Evolutionary conservation across 2,113 vertebrate species (phyloP).

Genomic region (Rostratula benghalensis): DNA sequence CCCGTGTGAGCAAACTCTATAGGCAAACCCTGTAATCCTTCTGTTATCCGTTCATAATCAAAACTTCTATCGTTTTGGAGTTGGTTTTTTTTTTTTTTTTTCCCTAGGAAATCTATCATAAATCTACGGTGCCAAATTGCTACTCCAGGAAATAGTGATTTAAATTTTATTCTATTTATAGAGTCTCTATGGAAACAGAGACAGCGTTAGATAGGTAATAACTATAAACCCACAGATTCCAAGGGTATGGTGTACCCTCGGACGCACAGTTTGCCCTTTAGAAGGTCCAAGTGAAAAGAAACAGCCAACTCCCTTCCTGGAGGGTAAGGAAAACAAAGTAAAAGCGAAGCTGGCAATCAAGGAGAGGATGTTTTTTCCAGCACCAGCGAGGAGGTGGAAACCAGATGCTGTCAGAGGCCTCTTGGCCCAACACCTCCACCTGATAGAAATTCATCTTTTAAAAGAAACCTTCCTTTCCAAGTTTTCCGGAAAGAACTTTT

Average conservation of each 20-base stretch:
- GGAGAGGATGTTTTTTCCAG: not conserved
- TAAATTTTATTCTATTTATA: conserved; percentile 79
- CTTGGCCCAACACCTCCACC: not conserved
- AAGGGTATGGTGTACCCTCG: not conserved
- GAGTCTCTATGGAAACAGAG: conserved; percentile 82
- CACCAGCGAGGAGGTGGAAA: not conserved
- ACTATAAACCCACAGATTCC: conserved; percentile 57
- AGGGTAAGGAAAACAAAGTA: not conserved
- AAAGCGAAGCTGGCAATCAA: not conserved
- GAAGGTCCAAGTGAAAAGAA: too few relatives aligned
- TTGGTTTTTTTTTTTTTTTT: too few relatives aligned
- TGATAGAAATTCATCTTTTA: not conserved
- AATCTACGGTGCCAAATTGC: not conserved
- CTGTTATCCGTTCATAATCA: not conserved
- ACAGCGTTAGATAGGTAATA: conserved; percentile 54
- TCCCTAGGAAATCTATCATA: not conserved
- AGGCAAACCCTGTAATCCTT: not conserved
- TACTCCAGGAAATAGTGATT: conserved; percentile 46
- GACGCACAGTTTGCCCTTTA: too few relatives aligned
- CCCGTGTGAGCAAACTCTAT: not conserved
- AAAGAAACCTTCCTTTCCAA: not conserved
- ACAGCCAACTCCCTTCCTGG: too few relatives aligned
- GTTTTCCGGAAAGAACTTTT: not conserved
- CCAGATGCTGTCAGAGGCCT: not conserved
- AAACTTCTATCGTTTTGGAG: not conserved